Conservation (phyloP, 2,113 vertebrate species). For the Cyphomyrus plagiostoma region DNA sequence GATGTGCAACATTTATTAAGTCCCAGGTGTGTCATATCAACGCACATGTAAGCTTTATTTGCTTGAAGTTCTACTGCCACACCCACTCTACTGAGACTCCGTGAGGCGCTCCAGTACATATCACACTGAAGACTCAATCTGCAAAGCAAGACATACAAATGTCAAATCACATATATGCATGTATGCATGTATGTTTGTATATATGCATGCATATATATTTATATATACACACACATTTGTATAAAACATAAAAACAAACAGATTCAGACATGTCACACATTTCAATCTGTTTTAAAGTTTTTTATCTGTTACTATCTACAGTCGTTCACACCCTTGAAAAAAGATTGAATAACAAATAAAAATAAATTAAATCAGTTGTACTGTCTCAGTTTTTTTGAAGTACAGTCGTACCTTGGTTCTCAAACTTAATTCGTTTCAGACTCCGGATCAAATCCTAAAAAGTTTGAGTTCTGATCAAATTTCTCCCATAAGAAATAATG, state of each 20-base stretch:
- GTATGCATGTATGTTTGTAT: not conserved
- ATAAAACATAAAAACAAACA: not conserved
- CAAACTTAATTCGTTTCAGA: too few species aligned
- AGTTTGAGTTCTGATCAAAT: too few species aligned
- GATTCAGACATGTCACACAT: not conserved
- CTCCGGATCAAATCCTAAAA: too few species aligned
- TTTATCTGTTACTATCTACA: not conserved
- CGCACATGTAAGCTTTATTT: not conserved
- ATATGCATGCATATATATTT: too few species aligned
- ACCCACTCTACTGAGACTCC: not conserved
- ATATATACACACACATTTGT: too few species aligned
- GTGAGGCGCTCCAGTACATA: not conserved
- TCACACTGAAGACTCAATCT: not conserved
- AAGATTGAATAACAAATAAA: not conserved
- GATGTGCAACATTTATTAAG: slow-evolving; percentile 2
- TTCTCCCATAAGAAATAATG: too few species aligned
- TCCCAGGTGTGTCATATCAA: slow-evolving; percentile 17
- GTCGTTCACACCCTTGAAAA: not conserved
- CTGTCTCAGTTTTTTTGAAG: not conserved
- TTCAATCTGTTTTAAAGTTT: not conserved
- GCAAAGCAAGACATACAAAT: not conserved
- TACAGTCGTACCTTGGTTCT: not conserved
- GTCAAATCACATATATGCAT: not conserved
- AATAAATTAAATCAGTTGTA: not conserved
- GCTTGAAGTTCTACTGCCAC: not conserved